A percentile compares a stretch with the other conserved stretches of the same genome.
These are phyloP conservation scores for Otus sunia DNA, from an alignment of 2,113 vertebrate species.

Conservation along the genomic window DNA sequence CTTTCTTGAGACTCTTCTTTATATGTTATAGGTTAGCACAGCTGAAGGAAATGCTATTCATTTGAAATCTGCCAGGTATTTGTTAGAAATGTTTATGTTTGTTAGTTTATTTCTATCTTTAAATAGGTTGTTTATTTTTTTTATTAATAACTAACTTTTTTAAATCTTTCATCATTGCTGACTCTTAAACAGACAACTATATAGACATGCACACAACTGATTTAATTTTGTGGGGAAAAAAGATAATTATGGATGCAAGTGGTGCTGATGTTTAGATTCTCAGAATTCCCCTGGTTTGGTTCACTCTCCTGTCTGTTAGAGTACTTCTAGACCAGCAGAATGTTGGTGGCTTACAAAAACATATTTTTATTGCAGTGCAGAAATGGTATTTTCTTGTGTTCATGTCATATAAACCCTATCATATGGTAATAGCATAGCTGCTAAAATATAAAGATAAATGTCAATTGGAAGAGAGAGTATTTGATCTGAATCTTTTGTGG, in stretches of 20 bases:
- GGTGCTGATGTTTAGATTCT: neutral
- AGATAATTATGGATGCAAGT: neutral
- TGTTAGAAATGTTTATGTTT: neutral
- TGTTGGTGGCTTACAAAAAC: neutral
- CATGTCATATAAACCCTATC: neutral
- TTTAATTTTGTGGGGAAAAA: neutral
- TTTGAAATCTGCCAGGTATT: neutral
- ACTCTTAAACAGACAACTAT: neutral
- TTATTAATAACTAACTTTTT: neutral
- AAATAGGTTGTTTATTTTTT: neutral
- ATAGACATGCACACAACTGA: fast-evolving
- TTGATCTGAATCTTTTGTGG: constrained; percentile 31
- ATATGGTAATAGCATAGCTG: neutral
- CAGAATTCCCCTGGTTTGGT: neutral
- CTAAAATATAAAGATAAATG: constrained; percentile 33
- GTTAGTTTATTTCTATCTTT: neutral
- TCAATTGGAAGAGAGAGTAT: constrained; percentile 18
- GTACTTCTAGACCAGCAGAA: neutral
- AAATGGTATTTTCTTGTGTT: neutral
- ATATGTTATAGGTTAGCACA: neutral
- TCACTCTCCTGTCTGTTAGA: neutral
- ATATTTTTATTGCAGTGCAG: neutral
- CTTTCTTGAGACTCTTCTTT: neutral
- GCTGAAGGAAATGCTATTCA: neutral
- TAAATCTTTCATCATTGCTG: neutral